phyloP scores from a whole-genome alignment of 35 echinoderm and acorn worm species.

The Apostichopus japonicus region DNA sequence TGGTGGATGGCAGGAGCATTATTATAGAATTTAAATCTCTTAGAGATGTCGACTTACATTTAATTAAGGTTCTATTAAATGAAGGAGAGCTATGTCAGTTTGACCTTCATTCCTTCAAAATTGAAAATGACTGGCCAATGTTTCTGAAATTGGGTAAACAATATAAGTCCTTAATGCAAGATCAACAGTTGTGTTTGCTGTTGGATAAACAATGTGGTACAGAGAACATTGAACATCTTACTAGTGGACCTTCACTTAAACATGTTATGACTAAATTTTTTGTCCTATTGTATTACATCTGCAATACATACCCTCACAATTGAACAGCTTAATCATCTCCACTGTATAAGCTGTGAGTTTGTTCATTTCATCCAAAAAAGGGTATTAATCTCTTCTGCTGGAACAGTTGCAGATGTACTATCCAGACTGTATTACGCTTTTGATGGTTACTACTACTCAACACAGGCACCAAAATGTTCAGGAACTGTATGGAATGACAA shows the following conservation, averaged over 20 bases:
- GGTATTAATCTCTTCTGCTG: background rate
- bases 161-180: background rate
- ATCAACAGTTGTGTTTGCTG: background rate
- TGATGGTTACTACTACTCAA: constrained; percentile 13
- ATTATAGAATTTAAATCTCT: too few relatives aligned
- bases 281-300: background rate
- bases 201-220: background rate
- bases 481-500: background rate
- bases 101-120: background rate
- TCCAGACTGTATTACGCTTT: background rate
- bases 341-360: constrained; percentile 18
- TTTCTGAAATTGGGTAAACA: constrained; percentile 1
- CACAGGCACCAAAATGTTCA: constrained; percentile 31
- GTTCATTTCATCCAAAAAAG: constrained; percentile 16
- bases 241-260: background rate
- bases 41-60: background rate
- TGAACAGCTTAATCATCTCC: background rate
- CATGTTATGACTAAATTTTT: background rate
- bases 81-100: constrained; percentile 3
- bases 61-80: background rate
- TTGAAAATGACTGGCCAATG: background rate
- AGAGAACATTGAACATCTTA: background rate
- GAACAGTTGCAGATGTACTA: background rate
- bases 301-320: background rate
- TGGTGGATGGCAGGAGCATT: too few relatives aligned